Base-by-base conservation (phyloP, 2,888 invertebrate species). In the Leptinotarsa tumamoca region DNA sequence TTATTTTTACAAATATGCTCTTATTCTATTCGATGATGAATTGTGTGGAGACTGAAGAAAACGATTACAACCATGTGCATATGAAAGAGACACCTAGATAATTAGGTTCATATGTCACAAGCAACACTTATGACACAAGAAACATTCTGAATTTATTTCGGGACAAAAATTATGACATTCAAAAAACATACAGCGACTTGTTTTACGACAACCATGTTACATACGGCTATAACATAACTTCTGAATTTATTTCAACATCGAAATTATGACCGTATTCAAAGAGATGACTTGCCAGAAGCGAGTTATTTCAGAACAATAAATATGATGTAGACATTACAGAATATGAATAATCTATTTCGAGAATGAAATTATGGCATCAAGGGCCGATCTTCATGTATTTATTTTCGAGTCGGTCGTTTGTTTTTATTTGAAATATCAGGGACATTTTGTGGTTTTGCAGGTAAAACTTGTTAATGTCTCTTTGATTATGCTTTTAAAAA, bases 191-290 rank as follows among this genome's bases (percentile, higher is more conserved):
- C 52, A 17, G 52, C 52, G 15, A 52, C 17, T 52, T 52, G 52
- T 13, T 58, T 58, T 58, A 58, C 23, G 58, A 23, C 58, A 58
- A 21, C 21, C 18, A 14, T 14, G 21, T 21, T 58, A 21, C 18
- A 58, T 58, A 58, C 23, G 23, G 23, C 23, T 23, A 15, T 23
- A 58, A 4, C 58, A 58, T 58, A 58, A 58, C 58, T 58, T 15
- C 23, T 23, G 58, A 58, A 58, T 58, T 58, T 58, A 58, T 58
- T 58, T 58, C 21, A 7, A 58, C 21, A 21, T 58, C 14, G 21
- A 58, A 58, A 21, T 58, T 58, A 58, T 58, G 58, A 58, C 58
- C 23, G 21, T 58, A 27, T 58, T 23, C 15, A 58, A 58, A 58
- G 23, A 58, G 58, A 23, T 13, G 58, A 21, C 21, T 23, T 23